Percentiles rank a stretch among this genome's conserved stretches.
phyloP scores from a whole-genome alignment of 2,888 invertebrate species.

The Ferdinandea cuprea region DNA sequence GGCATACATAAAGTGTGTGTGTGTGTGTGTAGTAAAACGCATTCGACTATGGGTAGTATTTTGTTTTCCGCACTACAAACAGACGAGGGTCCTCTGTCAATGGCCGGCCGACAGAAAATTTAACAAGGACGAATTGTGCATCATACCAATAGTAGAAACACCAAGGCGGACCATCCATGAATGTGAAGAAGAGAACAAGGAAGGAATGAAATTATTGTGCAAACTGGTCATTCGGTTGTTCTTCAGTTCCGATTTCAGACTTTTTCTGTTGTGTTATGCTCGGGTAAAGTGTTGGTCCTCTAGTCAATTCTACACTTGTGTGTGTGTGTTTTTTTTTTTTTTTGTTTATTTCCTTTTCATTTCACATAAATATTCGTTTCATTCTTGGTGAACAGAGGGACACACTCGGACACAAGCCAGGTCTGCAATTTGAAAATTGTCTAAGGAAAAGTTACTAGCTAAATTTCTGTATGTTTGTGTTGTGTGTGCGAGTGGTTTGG shows the following conservation, averaged over 20 bases:
- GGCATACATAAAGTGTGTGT: not conserved
- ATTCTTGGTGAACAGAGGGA: slow-evolving; percentile 30
- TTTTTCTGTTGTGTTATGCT: slow-evolving; percentile 20
- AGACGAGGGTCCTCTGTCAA: slow-evolving; percentile 55
- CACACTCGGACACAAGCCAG: slow-evolving; percentile 26
- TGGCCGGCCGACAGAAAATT: slow-evolving; percentile 50
- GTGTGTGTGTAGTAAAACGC: slow-evolving; percentile 19
- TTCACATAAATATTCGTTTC: slow-evolving; percentile 49
- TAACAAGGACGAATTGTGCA: slow-evolving; percentile 51
- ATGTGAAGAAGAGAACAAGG: too few relatives aligned
- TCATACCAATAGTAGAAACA: slow-evolving; percentile 2
- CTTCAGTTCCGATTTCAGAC: slow-evolving; percentile 3
- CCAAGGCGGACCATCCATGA: not conserved
- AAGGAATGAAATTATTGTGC: slow-evolving; percentile 38
- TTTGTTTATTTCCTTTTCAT: slow-evolving; percentile 19
- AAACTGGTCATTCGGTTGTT: slow-evolving; percentile 15
- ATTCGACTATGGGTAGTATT: slow-evolving; percentile 38
- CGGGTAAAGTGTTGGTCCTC: not conserved
- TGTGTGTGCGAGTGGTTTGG: slow-evolving; percentile 40
- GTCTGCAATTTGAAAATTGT: slow-evolving; percentile 34
- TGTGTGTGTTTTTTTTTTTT: not conserved
- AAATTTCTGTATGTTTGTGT: slow-evolving; percentile 25
- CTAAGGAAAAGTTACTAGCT: slow-evolving; percentile 68
- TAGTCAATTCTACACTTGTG: slow-evolving; percentile 14
- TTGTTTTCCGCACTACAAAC: slow-evolving; percentile 50